Evolutionary conservation across 1,140 invertebrate genomes (phyloP).

Genomic region (Aphis gossypii): DNA sequence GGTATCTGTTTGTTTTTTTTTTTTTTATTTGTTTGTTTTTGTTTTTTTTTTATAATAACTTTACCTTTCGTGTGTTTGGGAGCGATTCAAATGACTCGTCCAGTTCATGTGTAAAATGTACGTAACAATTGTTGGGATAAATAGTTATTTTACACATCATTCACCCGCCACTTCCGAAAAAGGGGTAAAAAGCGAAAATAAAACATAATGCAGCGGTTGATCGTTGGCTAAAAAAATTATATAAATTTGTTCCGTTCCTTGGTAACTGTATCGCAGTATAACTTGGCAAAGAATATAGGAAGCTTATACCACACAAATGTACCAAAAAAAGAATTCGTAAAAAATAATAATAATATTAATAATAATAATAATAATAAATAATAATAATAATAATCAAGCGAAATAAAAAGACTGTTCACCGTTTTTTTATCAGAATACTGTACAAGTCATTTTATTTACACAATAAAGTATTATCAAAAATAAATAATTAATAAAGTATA

Average conservation of each 20-base stretch:
- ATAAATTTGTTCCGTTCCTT: conserved; percentile 48
- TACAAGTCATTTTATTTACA: conserved; percentile 58
- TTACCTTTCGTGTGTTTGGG: conserved; percentile 54
- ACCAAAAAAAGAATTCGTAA: conserved; percentile 48
- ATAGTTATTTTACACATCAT: conserved; percentile 51
- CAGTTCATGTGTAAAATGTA: conserved; percentile 49
- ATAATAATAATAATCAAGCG: conserved; percentile 45
- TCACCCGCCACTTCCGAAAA: conserved; percentile 55
- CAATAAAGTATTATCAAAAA: conserved; percentile 58
- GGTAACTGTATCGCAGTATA: conserved; percentile 33
- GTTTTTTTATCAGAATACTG: conserved; percentile 57
- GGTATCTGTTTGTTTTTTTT: conserved; percentile 37
- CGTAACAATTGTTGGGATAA: conserved; percentile 45
- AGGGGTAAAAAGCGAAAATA: conserved; percentile 53
- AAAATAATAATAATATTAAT: conserved; percentile 42
- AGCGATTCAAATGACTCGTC: conserved; percentile 56
- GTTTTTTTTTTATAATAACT: conserved; percentile 33
- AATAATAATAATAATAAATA: conserved; percentile 24
- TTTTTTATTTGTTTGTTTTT: not conserved
- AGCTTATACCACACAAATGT: conserved; percentile 53
- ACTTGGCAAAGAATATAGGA: conserved; percentile 57
- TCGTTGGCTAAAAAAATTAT: conserved; percentile 50
- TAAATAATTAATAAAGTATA: conserved; percentile 56
- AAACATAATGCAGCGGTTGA: conserved; percentile 50
- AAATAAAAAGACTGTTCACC: conserved; percentile 58